phyloP scores from a whole-genome alignment of 2,888 invertebrate species.

The Chloromyia formosa region DNA sequence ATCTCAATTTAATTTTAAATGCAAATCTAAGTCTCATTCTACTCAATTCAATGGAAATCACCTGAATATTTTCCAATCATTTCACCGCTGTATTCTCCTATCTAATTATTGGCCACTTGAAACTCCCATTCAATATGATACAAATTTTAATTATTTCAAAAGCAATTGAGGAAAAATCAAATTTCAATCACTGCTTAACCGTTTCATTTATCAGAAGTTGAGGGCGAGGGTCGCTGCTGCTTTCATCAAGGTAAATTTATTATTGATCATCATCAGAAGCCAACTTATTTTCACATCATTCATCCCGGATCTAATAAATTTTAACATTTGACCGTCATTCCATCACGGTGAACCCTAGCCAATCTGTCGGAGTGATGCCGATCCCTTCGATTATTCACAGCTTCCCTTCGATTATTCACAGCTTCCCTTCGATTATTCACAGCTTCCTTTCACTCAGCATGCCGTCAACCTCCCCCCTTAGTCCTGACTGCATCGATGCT shows the following conservation, averaged over 20 bases:
- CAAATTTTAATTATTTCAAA: conserved; percentile 30
- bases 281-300: conserved; percentile 42
- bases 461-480: not conserved
- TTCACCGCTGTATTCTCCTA: not conserved
- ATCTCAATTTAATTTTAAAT: too few species aligned
- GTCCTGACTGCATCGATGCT: not conserved
- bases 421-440: not conserved
- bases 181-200: conserved; percentile 36
- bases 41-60: too few species aligned
- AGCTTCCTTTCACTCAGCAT: not conserved
- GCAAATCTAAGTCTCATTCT: too few species aligned
- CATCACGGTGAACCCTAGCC: not conserved
- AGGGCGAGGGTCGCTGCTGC: not conserved
- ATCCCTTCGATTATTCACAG: conserved; percentile 14
- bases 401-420: not conserved
- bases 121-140: conserved; percentile 15
- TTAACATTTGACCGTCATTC: conserved; percentile 24
- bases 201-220: conserved; percentile 29
- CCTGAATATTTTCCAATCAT: not conserved
- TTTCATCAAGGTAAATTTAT: conserved; percentile 28
- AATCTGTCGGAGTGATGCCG: not conserved
- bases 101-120: not conserved
- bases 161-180: conserved; percentile 36
- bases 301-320: conserved; percentile 38
- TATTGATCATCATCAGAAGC: conserved; percentile 34